Evolutionary conservation across 2,888 invertebrate species (phyloP), one percentile per base, ranked within the genome.

Genomic region (Phortica okadai): DNA sequence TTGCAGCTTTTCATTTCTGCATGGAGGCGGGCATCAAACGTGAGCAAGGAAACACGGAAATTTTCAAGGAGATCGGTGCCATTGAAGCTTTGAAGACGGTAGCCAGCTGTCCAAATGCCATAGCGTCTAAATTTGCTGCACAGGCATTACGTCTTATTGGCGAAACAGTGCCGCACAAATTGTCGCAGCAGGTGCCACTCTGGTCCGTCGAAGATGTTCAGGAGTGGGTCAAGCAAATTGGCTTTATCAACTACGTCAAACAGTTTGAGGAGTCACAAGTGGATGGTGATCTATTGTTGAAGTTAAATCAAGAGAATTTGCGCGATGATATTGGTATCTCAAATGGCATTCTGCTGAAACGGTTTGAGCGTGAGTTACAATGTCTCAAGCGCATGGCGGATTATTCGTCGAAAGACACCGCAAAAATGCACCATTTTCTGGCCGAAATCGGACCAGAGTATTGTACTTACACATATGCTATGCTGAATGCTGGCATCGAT

Each of bases 11-110:
- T 91, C 99, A 99, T 90, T 97, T 99, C 91, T 98, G 98, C 89
- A 98, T 99, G 98, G 99, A 99, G 92, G 99, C 99, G 11, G 97
- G 97, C 56, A 99, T 99, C 75, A 99, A 99, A 91, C 97, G 98
- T 86, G 96, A 96, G 85, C 97, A 97, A 91, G 96, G 96, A 5
- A 97, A 97, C 81, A 97, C 97, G 0, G 95, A 96, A 91, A 96
- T 98, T 88, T 98, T 99, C 90, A 93, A 95, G 79, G 97, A 98
- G 92, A 99, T 99, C 82, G 97, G 97, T 74, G 99, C 98, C 0
- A 96, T 99, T 80, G 97, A 98, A 86, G 96, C 98, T 0, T 93
- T 99, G 85, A 99, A 99, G 90, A 96, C 96, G 89, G 97, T 99
- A 0, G 99, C 99, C 8, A 98, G 98, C 89, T 98, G 98, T 91